These are phyloP conservation scores for Falco rusticolus DNA, from an alignment of 2,797 vertebrate species.

Conservation along the genomic window DNA sequence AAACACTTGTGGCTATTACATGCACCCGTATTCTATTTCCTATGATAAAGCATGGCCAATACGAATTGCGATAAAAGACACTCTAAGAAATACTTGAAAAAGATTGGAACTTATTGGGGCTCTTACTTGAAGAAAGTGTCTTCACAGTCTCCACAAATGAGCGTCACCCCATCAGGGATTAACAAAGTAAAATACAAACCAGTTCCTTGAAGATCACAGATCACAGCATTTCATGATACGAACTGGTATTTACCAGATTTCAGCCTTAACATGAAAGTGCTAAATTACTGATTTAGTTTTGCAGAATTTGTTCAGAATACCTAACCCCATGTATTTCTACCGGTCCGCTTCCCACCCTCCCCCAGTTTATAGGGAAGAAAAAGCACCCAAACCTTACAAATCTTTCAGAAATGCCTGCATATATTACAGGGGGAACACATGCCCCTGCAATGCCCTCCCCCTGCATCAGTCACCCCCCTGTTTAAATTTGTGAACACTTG, in stretches of 20 bases:
- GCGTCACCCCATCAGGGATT: background rate
- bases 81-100: constrained; percentile 28
- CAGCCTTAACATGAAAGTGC: background rate
- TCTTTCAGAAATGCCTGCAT: background rate
- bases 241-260: background rate
- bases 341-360: background rate
- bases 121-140: background rate
- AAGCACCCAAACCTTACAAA: background rate
- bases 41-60: constrained; percentile 55
- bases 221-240: background rate
- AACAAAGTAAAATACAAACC: background rate
- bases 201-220: background rate
- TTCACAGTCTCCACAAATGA: background rate
- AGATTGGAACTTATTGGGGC: background rate
- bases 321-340: background rate
- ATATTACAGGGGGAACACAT: background rate
- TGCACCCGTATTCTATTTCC: constrained; percentile 57
- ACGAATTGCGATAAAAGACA: constrained; percentile 31
- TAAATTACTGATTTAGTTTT: background rate
- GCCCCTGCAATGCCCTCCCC: background rate
- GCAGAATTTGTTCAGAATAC: background rate
- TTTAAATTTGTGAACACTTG: background rate
- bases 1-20: constrained; percentile 61
- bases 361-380: background rate
- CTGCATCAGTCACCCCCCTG: background rate